These are phyloP conservation scores for Cephus pygmeus DNA, from an alignment of 2,888 invertebrate species.

Conservation along the genomic window DNA sequence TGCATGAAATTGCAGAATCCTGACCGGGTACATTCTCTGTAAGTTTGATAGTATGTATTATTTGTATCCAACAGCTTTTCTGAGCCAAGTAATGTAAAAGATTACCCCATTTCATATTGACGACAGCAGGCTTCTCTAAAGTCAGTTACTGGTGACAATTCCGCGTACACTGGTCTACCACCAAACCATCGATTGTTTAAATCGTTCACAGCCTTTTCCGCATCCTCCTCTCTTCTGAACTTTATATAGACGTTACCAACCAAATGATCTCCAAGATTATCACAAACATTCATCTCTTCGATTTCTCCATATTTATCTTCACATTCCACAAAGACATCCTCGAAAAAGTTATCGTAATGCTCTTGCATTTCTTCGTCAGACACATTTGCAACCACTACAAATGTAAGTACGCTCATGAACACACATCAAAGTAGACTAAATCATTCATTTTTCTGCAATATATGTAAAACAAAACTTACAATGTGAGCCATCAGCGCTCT, in stretches of 20 bases:
- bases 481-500: slow-evolving; percentile 97
- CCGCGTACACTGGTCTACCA: slow-evolving; percentile 97
- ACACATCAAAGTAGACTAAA: neutral
- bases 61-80: neutral
- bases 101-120: slow-evolving; percentile 97
- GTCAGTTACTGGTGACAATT: slow-evolving; percentile 98
- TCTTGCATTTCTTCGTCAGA: slow-evolving; percentile 99
- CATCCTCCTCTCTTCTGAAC: slow-evolving; percentile 98
- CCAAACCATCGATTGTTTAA: slow-evolving; percentile 99
- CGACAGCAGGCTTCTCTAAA: slow-evolving; percentile 99
- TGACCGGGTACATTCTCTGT: slow-evolving; percentile 93
- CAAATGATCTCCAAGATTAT: slow-evolving; percentile 97
- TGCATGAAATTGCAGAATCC: slow-evolving; percentile 99
- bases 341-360: slow-evolving; percentile 99
- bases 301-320: slow-evolving; percentile 99
- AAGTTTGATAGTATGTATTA: slow-evolving; percentile 29
- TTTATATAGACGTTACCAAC: slow-evolving; percentile 99
- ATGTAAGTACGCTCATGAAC: slow-evolving; percentile 18
- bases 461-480: slow-evolving; percentile 71
- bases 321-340: slow-evolving; percentile 98
- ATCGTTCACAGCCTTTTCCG: slow-evolving; percentile 96
- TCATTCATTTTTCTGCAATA: neutral
- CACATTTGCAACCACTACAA: slow-evolving; percentile 88
- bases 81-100: neutral
- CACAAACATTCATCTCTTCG: slow-evolving; percentile 99